Evolutionary conservation across 2,888 invertebrate genomes (phyloP).

Genomic region (Drepanosiphum platanoidis): DNA sequence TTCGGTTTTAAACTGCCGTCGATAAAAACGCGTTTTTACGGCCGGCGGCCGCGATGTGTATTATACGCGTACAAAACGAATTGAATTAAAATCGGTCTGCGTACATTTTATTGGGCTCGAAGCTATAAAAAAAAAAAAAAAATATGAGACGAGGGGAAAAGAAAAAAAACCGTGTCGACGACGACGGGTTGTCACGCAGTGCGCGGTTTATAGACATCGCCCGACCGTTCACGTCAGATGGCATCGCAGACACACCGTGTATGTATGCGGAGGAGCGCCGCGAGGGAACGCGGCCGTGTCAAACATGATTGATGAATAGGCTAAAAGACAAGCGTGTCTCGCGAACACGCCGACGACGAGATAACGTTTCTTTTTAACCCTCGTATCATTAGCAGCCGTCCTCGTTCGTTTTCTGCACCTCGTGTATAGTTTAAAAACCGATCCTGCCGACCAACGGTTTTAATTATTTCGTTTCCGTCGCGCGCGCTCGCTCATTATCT

Average conservation of each 20-base stretch:
- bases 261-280: not conserved
- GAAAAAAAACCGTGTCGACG: not conserved
- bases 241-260: not conserved
- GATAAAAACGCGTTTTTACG: not conserved
- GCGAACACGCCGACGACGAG: not conserved
- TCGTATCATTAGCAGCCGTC: not conserved
- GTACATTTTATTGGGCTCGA: not conserved
- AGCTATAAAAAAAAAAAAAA: not conserved
- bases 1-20: not conserved
- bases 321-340: constrained; percentile 25
- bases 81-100: not conserved
- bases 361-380: constrained; percentile 2
- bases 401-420: not conserved
- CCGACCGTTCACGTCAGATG: constrained; percentile 17
- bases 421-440: not conserved
- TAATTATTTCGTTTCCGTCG: not conserved
- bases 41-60: too few species aligned
- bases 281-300: constrained; percentile 1
- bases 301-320: constrained; percentile 43
- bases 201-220: not conserved
- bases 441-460: not conserved
- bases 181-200: not conserved
- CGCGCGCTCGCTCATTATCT: not conserved
- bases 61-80: not conserved
- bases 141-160: too few species aligned